Evolutionary conservation across 1,140 invertebrate genomes (phyloP).

Genomic region (Drosophila virilis): DNA sequence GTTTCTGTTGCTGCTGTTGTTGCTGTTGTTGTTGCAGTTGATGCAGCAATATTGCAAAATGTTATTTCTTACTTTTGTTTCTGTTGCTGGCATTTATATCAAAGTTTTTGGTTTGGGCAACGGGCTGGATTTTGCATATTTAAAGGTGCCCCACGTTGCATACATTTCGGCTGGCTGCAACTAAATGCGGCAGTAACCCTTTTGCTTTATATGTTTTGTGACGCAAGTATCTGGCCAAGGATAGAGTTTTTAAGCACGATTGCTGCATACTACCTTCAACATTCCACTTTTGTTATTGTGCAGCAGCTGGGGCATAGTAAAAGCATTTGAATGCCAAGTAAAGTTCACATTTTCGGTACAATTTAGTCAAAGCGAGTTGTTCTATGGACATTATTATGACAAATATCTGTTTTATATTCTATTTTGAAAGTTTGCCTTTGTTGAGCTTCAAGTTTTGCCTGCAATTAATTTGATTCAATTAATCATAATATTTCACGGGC

Average conservation of each 20-base stretch:
- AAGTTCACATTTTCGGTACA: too few relatives aligned
- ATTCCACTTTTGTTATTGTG: neutral
- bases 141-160: neutral
- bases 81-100: conserved; percentile 13
- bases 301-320: too few relatives aligned
- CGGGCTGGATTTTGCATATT: conserved; percentile 28
- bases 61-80: neutral
- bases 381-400: neutral
- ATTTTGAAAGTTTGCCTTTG: too few relatives aligned
- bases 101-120: neutral
- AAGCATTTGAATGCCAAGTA: too few relatives aligned
- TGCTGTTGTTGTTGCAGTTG: neutral
- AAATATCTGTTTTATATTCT: too few relatives aligned
- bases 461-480: too few relatives aligned
- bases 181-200: conserved; percentile 15
- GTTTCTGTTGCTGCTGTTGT: neutral
- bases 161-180: conserved; percentile 2
- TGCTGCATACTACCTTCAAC: neutral
- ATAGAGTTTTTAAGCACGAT: neutral
- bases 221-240: neutral
- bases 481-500: too few relatives aligned
- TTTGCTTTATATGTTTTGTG: conserved; percentile 1
- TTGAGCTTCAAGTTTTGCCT: too few relatives aligned
- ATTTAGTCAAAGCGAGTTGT: too few relatives aligned
- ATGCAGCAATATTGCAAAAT: conserved; percentile 14